Conservation (phyloP, 2,888 invertebrate genomes). For the Nomada lathburiana region DNA sequence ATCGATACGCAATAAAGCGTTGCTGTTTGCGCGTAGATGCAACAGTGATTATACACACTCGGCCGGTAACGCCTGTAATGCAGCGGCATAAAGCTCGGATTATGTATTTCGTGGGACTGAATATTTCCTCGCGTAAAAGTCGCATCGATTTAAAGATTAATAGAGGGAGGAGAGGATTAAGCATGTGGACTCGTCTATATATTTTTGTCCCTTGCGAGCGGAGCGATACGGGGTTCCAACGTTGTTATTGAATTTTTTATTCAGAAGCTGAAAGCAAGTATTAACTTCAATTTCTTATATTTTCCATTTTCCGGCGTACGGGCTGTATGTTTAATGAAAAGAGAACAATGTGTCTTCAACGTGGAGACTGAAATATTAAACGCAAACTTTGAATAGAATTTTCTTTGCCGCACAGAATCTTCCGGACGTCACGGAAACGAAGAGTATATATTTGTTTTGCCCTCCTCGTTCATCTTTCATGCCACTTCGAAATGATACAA, state of each 20-base stretch:
- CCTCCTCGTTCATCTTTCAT: background rate
- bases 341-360: background rate
- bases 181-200: background rate
- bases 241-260: conserved; percentile 4
- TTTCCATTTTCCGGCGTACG: background rate
- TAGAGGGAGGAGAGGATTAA: background rate
- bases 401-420: background rate
- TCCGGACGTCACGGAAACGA: background rate
- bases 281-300: background rate
- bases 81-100: conserved; percentile 46
- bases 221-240: background rate
- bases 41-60: conserved; percentile 47
- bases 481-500: background rate
- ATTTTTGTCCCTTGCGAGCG: background rate
- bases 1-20: conserved; percentile 53
- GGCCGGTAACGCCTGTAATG: conserved; percentile 35
- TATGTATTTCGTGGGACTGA: conserved; percentile 23
- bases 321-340: background rate
- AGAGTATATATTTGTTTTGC: background rate
- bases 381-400: background rate
- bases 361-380: background rate
- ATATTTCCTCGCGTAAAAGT: conserved; percentile 43
- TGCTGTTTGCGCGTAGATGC: conserved; percentile 42
- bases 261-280: background rate
- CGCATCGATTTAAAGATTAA: conserved; percentile 52